Evolutionary conservation across 2,888 invertebrate genomes (phyloP), one percentile per base, ranked within the genome.

Genomic region (Trisateles emortualis): DNA sequence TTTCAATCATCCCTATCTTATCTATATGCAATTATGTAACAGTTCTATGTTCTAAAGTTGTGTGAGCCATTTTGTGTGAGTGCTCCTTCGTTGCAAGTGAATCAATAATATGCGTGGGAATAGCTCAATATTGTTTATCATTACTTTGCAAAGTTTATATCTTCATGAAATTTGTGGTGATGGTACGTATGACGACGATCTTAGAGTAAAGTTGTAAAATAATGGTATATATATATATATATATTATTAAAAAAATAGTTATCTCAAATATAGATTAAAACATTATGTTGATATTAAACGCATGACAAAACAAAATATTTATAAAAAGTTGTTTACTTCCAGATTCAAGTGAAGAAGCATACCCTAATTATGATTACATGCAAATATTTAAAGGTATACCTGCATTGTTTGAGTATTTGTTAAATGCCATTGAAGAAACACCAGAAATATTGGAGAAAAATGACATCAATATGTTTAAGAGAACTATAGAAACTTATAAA

Each of bases 391-490:
- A 63, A 59, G 81, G 72, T 13, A 73, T 88, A 32, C 87, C 88
- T n/a, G 55, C 70, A 9, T 26, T 87, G 0, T 84, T 86, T 46
- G 82, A 87, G 59, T 81, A 84, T 38, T 59, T 88, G 9, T 50
- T 86, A 19, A 73, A 77, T 24, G 68, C 76, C 1, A 59, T 89
- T 9, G 74, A 83, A 49, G 72, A 80, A 3, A 79, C 70, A 45
- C 86, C 86, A 1, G 81, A 85, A 67, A 72, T 86, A 11, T 64
- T 87, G 13, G 88, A 87, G 61, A 79, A 59, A 22, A 68, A 84
- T 24, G 80, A 87, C 19, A 42, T 76, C 2, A 61, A 61, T 0
- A 55, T 75, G 0, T 84, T 85, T 33, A 69, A 66, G 0, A 60
- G 56, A 64, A 68, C 48, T 3, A 30, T 43, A 4, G 47, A 29